phyloP scores from a whole-genome alignment of 2,888 invertebrate species.

The Hirtodrosophila cameraria region DNA sequence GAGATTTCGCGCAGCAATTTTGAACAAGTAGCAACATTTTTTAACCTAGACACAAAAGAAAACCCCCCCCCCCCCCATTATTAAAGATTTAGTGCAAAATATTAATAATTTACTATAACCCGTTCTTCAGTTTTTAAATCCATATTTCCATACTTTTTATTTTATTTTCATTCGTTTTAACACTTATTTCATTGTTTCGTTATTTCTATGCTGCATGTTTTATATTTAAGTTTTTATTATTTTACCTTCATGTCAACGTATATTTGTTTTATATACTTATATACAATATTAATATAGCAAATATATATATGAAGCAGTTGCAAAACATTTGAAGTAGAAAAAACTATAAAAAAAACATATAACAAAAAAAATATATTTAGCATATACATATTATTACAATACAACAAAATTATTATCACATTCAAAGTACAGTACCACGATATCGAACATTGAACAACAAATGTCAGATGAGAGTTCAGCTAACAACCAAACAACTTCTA shows the following conservation, averaged over 20 bases:
- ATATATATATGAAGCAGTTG: slow-evolving; percentile 27
- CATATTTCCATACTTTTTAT: slow-evolving; percentile 17
- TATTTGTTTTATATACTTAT: slow-evolving; percentile 27
- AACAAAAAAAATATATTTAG: slow-evolving; percentile 17
- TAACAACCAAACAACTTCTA: slow-evolving; percentile 75
- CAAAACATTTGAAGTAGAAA: slow-evolving; percentile 64
- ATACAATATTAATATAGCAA: slow-evolving; percentile 23
- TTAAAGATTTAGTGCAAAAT: slow-evolving; percentile 45
- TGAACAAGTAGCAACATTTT: slow-evolving; percentile 49
- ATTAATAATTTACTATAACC: slow-evolving; percentile 29
- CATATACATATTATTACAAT: slow-evolving; percentile 18
- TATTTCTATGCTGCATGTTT: slow-evolving; percentile 42
- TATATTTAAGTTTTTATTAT: slow-evolving; percentile 42
- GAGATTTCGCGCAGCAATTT: slow-evolving; percentile 70
- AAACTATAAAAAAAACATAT: slow-evolving; percentile 24
- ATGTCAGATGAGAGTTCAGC: slow-evolving; percentile 63
- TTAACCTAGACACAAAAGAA: neutral
- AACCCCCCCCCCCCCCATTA: slow-evolving; percentile 10
- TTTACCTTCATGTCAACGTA: slow-evolving; percentile 34
- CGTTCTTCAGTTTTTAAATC: slow-evolving; percentile 16
- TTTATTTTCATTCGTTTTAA: slow-evolving; percentile 9
- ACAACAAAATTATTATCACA: slow-evolving; percentile 33
- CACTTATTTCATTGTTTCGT: slow-evolving; percentile 1
- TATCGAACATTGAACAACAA: slow-evolving; percentile 37
- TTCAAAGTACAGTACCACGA: slow-evolving; percentile 71